phyloP scores from a whole-genome alignment of 2,797 vertebrate genomes.

The Pseudotriccus pelzelni region DNA sequence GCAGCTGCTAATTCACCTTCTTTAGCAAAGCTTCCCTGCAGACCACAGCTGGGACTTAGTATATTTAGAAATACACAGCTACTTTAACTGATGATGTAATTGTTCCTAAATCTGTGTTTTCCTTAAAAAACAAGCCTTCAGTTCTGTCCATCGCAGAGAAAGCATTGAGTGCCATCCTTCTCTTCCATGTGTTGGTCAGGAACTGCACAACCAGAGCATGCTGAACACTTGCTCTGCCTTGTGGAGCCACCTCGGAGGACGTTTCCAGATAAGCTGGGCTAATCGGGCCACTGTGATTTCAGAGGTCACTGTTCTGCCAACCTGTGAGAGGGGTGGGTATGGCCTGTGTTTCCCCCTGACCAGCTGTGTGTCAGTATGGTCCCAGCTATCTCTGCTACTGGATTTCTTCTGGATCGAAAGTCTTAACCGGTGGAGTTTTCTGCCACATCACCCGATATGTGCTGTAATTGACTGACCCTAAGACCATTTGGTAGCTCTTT shows the following conservation, averaged over 20 bases:
- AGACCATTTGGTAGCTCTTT: not conserved
- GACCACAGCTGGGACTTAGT: not conserved
- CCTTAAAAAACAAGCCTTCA: not conserved
- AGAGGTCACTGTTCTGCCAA: not conserved
- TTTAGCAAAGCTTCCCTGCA: conserved; percentile 5
- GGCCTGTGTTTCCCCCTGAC: not conserved
- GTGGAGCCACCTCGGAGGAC: accelerated
- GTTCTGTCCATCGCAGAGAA: not conserved
- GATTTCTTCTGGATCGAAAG: not conserved
- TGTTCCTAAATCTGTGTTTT: not conserved
- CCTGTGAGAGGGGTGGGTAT: not conserved
- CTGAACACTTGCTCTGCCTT: not conserved
- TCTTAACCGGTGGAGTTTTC: not conserved
- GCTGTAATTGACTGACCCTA: not conserved
- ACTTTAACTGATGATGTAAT: not conserved
- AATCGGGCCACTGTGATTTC: not conserved
- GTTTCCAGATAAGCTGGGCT: not conserved
- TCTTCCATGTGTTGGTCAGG: not conserved
- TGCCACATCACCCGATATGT: accelerated
- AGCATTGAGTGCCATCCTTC: not conserved
- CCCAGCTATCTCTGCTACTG: not conserved
- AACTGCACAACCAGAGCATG: not conserved
- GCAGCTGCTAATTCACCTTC: not conserved
- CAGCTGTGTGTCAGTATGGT: too few relatives aligned
- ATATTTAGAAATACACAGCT: not conserved